phyloP scores from a whole-genome alignment of 2,888 invertebrate species.

The Stenurella melanura region DNA sequence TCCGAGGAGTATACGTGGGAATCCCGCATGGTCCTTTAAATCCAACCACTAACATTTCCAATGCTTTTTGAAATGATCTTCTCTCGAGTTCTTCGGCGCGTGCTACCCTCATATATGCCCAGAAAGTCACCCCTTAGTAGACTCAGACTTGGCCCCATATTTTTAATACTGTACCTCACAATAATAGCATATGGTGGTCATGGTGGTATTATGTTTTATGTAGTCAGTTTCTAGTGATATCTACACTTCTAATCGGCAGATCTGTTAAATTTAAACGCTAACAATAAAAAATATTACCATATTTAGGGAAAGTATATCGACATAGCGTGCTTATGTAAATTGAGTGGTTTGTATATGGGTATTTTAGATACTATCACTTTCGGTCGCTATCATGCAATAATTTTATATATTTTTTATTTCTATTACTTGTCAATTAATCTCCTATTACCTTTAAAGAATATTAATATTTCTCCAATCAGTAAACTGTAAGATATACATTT shows the following conservation, averaged over 20 bases:
- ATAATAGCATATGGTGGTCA: slow-evolving; percentile 63
- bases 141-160: slow-evolving; percentile 33
- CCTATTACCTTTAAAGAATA: no score
- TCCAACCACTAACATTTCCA: slow-evolving; percentile 52
- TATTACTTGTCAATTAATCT: no score
- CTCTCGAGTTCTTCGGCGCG: slow-evolving; percentile 61
- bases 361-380: slow-evolving; percentile 30
- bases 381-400: not conserved
- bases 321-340: slow-evolving; percentile 25
- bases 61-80: slow-evolving; percentile 52
- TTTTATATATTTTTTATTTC: no score
- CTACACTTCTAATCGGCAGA: slow-evolving; percentile 48
- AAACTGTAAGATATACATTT: no score
- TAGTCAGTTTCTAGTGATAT: slow-evolving; percentile 46
- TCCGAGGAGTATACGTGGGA: slow-evolving; percentile 60
- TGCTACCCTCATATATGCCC: slow-evolving; percentile 63
- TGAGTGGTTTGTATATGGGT: slow-evolving; percentile 14
- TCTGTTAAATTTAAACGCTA: slow-evolving; percentile 46
- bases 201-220: slow-evolving; percentile 62
- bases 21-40: slow-evolving; percentile 63
- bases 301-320: slow-evolving; percentile 37
- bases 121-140: slow-evolving; percentile 49
- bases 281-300: slow-evolving; percentile 47
- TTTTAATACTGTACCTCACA: slow-evolving; percentile 33
- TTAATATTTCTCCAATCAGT: no score